A percentile compares a stretch with the other conserved stretches of the same genome.
These are phyloP conservation scores for Melitaea cinxia DNA, from an alignment of 1,140 invertebrate genomes.

Conservation along the genomic window DNA sequence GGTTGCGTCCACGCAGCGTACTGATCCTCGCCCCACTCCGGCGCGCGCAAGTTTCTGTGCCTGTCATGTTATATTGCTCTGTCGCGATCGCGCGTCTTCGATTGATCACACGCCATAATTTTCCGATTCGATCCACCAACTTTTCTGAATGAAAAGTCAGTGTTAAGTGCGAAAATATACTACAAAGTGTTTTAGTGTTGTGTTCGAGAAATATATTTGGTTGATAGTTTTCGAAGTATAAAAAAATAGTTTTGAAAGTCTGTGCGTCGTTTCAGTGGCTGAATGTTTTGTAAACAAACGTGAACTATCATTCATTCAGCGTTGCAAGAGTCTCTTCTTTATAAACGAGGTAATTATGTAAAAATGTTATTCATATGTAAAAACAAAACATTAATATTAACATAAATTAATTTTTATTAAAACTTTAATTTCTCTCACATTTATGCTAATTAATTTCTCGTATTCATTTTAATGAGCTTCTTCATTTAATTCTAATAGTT, in stretches of 20 bases:
- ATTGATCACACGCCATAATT: conserved; percentile 55
- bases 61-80: conserved; percentile 58
- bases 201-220: conserved; percentile 24
- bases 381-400: not conserved
- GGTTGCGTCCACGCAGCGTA: conserved; percentile 58
- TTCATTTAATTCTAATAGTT: not conserved
- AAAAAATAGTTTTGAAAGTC: not conserved
- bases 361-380: not conserved
- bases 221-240: not conserved
- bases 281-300: conserved; percentile 47
- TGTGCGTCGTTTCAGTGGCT: conserved; percentile 38
- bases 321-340: conserved; percentile 19
- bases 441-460: not conserved
- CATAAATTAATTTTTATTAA: not conserved
- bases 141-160: conserved; percentile 73
- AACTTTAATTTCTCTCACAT: conserved; percentile 4
- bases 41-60: conserved; percentile 50
- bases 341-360: conserved; percentile 26
- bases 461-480: not conserved
- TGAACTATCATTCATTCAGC: conserved; percentile 36
- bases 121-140: conserved; percentile 58
- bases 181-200: conserved; percentile 44
- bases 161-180: conserved; percentile 41
- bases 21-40: conserved; percentile 54
- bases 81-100: conserved; percentile 59